Base-by-base conservation (phyloP, 2,113 vertebrate species). In the Plectropomus leopardus region DNA sequence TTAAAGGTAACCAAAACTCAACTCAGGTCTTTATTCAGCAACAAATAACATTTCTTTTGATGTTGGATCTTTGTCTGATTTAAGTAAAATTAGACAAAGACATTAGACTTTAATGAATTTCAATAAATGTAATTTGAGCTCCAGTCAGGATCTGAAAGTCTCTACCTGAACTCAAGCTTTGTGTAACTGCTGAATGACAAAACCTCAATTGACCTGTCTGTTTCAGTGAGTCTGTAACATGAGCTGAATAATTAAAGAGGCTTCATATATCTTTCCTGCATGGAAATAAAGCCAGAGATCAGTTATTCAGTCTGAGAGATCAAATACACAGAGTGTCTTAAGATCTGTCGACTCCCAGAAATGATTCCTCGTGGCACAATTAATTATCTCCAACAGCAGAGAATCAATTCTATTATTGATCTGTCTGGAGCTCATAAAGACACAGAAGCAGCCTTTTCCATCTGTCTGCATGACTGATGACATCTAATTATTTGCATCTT, bases 191-290 rank as follows among this genome's bases (percentile, higher is more conserved):
- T n/a, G n/a, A n/a, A n/a, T n/a, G n/a, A 40, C 36, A 40, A 9
- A 40, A 40, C 36, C 36, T n/a, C n/a, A n/a, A n/a, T n/a, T n/a
- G n/a, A n/a, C n/a, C n/a, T 3, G 30, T 61, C 30, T 44, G n/a
- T 32, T 19, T 23, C 42, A 44, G 42, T n/a, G 3, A 21, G 19
- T 50, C 21, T n/a, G 42, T 47, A 26, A 60, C 15, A 19, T 8
- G 34, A 8, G 50, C 61, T 51, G 32, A 50, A 51, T 75, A 9
- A 78, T 45, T 47, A 7, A 53, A 34, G 51, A 47, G 13, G 53
- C 60, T 66, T 59, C n/a, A 57, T 58, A 44, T 34, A 21, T 30
- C 21, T 17, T 21, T n/a, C 48, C 13, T 8, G 21, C 40, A 30
- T 72, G 42, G 57, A 65, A n/a, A n/a, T n/a, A 16, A 36, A 40